Evolutionary conservation across 2,888 invertebrate species (phyloP).

Genomic region (Dynastes hyllus): DNA sequence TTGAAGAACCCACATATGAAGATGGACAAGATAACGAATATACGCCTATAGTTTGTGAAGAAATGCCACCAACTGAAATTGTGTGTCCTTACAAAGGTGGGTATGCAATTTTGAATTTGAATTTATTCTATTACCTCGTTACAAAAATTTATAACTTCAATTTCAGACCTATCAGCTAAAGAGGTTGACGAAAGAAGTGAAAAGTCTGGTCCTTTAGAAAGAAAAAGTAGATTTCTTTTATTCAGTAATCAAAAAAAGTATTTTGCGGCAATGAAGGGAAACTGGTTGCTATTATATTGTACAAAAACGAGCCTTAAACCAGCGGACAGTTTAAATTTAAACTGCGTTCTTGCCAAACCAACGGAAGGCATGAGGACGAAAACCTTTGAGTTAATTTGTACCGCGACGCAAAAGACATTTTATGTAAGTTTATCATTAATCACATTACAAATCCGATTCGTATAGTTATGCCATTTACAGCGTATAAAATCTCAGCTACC

Average conservation of each 20-base stretch:
- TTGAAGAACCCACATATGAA: slow-evolving; percentile 16
- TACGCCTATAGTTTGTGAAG: slow-evolving; percentile 15
- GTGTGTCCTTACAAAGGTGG: slow-evolving; percentile 24
- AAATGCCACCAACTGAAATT: not conserved
- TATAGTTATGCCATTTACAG: too few relatives aligned
- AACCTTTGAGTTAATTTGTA: slow-evolving; percentile 38
- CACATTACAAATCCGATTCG: too few relatives aligned
- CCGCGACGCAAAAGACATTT: slow-evolving; percentile 22
- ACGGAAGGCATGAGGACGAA: slow-evolving; percentile 29
- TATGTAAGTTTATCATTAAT: slow-evolving; percentile 16
- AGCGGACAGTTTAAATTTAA: slow-evolving; percentile 35
- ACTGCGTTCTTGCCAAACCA: slow-evolving; percentile 14
- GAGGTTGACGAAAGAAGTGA: slow-evolving; percentile 34
- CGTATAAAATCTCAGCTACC: too few relatives aligned
- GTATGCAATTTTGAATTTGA: not conserved
- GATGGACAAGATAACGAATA: slow-evolving; percentile 25
- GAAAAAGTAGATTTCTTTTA: slow-evolving; percentile 42
- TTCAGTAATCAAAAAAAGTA: slow-evolving; percentile 42
- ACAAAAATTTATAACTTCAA: not conserved
- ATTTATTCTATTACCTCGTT: not conserved
- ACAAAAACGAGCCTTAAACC: slow-evolving; percentile 41
- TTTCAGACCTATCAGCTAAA: slow-evolving; percentile 35
- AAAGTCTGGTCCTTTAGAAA: slow-evolving; percentile 46
- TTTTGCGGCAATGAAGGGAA: slow-evolving; percentile 33
- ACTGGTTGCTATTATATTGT: slow-evolving; percentile 47